These are phyloP conservation scores for Meiosimyza platycephala DNA, from an alignment of 2,888 invertebrate species.

Conservation along the genomic window DNA sequence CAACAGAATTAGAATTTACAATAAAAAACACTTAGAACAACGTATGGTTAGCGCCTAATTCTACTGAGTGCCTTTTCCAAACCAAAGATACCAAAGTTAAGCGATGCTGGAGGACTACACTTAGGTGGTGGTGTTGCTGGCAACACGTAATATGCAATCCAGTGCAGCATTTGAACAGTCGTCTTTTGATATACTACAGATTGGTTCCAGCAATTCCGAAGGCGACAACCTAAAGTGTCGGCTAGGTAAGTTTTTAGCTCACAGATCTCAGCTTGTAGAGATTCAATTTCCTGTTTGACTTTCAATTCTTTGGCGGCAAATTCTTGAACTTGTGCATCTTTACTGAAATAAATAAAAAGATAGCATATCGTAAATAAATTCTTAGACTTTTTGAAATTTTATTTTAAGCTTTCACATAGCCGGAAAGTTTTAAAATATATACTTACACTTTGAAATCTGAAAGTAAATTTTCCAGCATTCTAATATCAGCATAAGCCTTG, in stretches of 20 bases:
- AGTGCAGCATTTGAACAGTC: slow-evolving; percentile 56
- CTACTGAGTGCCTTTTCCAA: slow-evolving; percentile 46
- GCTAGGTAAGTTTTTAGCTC: slow-evolving; percentile 53
- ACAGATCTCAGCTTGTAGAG: slow-evolving; percentile 43
- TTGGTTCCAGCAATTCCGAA: slow-evolving; percentile 52
- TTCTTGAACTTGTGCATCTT: slow-evolving; percentile 46
- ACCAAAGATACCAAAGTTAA: slow-evolving; percentile 36
- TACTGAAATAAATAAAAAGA: slow-evolving; percentile 38
- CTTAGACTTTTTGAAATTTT: neutral
- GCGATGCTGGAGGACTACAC: slow-evolving; percentile 8
- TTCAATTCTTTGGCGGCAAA: slow-evolving; percentile 40
- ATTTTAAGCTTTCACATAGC: neutral
- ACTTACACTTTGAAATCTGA: slow-evolving; percentile 45
- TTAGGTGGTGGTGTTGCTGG: slow-evolving; percentile 58
- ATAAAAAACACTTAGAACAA: neutral
- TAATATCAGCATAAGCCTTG: slow-evolving; percentile 41
- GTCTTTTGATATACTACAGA: slow-evolving; percentile 51
- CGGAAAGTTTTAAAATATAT: neutral
- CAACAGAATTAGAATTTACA: slow-evolving; percentile 6
- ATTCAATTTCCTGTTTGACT: slow-evolving; percentile 49
- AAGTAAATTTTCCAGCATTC: slow-evolving; percentile 43
- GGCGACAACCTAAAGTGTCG: slow-evolving; percentile 54
- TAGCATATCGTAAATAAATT: neutral
- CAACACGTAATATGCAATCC: slow-evolving; percentile 55
- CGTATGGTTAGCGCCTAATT: slow-evolving; percentile 41